Percentiles rank a stretch among this genome's conserved stretches.
phyloP scores from a whole-genome alignment of 1,140 invertebrate species.

The Paraescarpia echinospica region DNA sequence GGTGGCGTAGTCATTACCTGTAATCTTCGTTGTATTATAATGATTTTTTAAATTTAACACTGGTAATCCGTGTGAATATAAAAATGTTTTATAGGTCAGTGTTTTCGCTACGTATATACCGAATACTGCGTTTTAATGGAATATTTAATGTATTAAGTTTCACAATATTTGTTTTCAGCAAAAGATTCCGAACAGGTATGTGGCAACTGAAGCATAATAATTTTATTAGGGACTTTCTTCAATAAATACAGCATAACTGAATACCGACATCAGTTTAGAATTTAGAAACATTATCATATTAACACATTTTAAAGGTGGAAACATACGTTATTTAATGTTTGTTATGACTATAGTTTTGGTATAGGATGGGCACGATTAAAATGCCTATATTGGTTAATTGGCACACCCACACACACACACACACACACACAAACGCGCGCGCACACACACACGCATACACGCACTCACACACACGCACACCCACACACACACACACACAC shows the following conservation, averaged over 20 bases:
- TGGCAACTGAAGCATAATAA: not conserved
- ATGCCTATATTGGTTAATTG: too few relatives aligned
- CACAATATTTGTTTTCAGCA: not conserved
- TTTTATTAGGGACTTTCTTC: not conserved
- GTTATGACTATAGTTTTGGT: too few relatives aligned
- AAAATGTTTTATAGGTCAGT: not conserved
- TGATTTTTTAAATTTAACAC: not conserved
- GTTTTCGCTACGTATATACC: not conserved
- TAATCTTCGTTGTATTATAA: not conserved
- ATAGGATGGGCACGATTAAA: too few relatives aligned
- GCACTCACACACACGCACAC: too few relatives aligned
- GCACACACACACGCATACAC: too few relatives aligned
- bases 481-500: not conserved
- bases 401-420: too few relatives aligned
- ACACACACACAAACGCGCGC: too few relatives aligned
- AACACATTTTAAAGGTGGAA: not conserved
- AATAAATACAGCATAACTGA: not conserved
- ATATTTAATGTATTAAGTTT: not conserved
- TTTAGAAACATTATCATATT: not conserved
- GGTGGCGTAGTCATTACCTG: not conserved
- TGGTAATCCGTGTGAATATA: too few relatives aligned
- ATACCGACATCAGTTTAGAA: not conserved
- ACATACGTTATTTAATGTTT: too few relatives aligned
- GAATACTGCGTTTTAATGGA: not conserved
- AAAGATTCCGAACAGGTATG: not conserved